A percentile compares a stretch with the other conserved stretches of the same genome.
These are phyloP conservation scores for Danio jaintianensis DNA, from an alignment of 2,797 vertebrate genomes.

Conservation along the genomic window DNA sequence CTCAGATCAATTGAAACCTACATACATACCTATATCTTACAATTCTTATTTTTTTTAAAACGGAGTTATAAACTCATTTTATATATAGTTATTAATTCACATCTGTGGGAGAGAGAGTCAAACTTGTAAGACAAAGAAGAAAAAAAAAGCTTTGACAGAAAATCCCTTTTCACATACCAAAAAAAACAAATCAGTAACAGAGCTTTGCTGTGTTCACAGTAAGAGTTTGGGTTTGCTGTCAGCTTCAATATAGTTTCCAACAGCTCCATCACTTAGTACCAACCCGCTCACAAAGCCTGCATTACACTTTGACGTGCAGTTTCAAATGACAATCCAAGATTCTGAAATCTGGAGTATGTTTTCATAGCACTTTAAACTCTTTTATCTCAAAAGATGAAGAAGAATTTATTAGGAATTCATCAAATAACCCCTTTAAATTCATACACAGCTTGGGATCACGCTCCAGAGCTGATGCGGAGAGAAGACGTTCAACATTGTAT, in stretches of 20 bases:
- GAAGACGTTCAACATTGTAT: constrained; percentile 33
- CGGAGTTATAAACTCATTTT: too few relatives aligned
- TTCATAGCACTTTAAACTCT: not conserved
- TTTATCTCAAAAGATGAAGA: constrained; percentile 6
- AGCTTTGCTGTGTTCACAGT: not conserved
- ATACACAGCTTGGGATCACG: not conserved
- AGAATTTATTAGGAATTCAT: constrained; percentile 4
- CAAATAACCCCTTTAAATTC: constrained; percentile 20
- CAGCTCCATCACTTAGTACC: not conserved
- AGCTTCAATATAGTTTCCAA: constrained; percentile 1
- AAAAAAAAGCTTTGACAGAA: not conserved
- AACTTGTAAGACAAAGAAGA: too few relatives aligned
- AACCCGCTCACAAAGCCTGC: not conserved
- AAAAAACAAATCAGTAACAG: not conserved
- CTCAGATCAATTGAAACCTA: too few relatives aligned
- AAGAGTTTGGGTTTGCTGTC: constrained; percentile 4
- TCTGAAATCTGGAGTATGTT: not conserved
- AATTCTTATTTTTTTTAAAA: too few relatives aligned
- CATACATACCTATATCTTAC: too few relatives aligned
- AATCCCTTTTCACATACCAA: not conserved
- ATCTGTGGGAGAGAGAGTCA: too few relatives aligned
- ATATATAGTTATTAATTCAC: too few relatives aligned
- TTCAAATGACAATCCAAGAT: not conserved
- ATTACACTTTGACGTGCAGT: not conserved
- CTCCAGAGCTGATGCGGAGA: constrained; percentile 9